Percentiles rank a stretch among this genome's conserved stretches.
These are phyloP conservation scores for Pygoscelis antarcticus DNA, from an alignment of 2,113 vertebrate genomes.

Conservation along the genomic window DNA sequence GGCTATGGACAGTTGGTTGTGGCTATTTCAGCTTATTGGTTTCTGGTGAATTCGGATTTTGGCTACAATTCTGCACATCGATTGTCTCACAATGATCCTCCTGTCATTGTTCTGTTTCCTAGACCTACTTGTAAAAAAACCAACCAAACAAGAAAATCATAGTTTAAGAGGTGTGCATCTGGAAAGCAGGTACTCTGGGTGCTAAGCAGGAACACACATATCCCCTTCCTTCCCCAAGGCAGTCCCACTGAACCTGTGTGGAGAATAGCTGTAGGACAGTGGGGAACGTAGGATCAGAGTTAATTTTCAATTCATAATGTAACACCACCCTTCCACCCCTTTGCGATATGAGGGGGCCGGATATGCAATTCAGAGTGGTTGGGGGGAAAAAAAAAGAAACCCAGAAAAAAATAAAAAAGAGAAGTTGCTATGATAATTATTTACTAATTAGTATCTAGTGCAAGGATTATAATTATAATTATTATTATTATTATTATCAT, in stretches of 20 bases:
- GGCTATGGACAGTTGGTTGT: conserved; percentile 75
- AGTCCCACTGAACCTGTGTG: neutral
- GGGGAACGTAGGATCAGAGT: neutral
- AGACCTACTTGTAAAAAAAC: conserved; percentile 56
- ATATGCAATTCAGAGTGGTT: conserved; percentile 53
- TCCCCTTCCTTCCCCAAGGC: neutral
- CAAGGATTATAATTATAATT: conserved; percentile 40
- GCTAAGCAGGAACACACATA: conserved; percentile 49
- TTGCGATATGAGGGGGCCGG: neutral
- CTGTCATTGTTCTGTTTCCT: conserved; percentile 68
- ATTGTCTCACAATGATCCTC: conserved; percentile 65
- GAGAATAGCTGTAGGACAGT: neutral
- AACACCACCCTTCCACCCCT: neutral
- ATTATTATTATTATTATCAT: conserved; percentile 12
- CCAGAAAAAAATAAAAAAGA: neutral
- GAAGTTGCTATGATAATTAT: conserved; percentile 55
- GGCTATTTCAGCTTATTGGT: conserved; percentile 72
- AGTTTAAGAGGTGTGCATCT: conserved; percentile 39
- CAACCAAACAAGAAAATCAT: neutral
- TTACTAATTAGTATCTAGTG: conserved; percentile 66
- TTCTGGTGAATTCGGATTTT: conserved; percentile 72
- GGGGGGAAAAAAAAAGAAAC: neutral
- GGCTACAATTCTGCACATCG: conserved; percentile 56
- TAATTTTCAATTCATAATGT: conserved; percentile 3
- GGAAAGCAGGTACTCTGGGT: conserved; percentile 66